phyloP scores from a whole-genome alignment of 1,140 invertebrate genomes.

The Sipha flava region DNA sequence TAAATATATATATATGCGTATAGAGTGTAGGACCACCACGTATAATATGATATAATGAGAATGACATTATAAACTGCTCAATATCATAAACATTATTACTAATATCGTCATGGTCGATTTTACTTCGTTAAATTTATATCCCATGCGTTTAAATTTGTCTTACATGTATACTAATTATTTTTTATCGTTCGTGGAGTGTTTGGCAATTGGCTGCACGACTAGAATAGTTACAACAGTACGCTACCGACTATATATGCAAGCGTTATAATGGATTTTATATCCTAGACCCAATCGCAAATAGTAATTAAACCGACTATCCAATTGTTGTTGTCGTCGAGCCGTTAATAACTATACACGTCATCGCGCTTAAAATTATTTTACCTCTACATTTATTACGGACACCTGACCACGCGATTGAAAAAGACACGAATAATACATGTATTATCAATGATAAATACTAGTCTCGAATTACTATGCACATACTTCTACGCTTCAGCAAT shows the following conservation, averaged over 20 bases:
- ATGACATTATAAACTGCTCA: background rate
- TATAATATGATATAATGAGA: background rate
- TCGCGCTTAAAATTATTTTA: too few species aligned
- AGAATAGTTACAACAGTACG: background rate
- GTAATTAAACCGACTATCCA: background rate
- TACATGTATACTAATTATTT: background rate
- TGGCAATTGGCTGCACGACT: background rate
- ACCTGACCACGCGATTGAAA: too few species aligned
- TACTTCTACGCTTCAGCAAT: too few species aligned
- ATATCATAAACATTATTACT: background rate
- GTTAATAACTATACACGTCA: too few species aligned
- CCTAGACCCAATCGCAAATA: background rate
- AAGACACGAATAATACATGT: too few species aligned
- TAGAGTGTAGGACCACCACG: background rate
- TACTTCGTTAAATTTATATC: background rate
- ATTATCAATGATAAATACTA: too few species aligned
- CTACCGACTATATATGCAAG: background rate
- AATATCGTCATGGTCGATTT: slow-evolving; percentile 19
- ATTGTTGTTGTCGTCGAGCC: too few species aligned
- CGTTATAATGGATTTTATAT: too few species aligned
- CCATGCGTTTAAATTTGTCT: background rate
- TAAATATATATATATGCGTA: too few species aligned
- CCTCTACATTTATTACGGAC: too few species aligned
- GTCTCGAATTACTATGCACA: too few species aligned
- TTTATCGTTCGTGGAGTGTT: background rate